Percentiles rank a stretch among this genome's conserved stretches.
Evolutionary conservation across 1,140 invertebrate genomes (phyloP).

Genomic region (Drosophila albomicans): DNA sequence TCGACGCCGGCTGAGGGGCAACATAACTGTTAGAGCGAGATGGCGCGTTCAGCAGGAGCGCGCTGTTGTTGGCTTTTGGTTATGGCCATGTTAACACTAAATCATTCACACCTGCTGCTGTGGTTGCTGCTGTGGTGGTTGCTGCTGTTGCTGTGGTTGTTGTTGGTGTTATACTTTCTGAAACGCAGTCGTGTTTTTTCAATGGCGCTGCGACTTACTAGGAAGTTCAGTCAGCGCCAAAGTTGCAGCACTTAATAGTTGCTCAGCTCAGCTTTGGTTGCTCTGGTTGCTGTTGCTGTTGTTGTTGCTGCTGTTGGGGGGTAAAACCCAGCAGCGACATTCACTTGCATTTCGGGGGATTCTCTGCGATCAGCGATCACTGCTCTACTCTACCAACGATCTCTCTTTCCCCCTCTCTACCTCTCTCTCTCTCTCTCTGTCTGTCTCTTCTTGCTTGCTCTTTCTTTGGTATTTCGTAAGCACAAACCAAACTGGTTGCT

Average conservation of each 20-base stretch:
- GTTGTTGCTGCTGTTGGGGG: conserved; percentile 15
- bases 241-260: conserved; percentile 26
- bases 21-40: conserved; percentile 1
- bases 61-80: conserved; percentile 37
- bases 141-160: conserved; percentile 17
- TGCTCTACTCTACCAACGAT: neutral
- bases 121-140: conserved; percentile 26
- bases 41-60: conserved; percentile 11
- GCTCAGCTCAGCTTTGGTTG: conserved; percentile 1
- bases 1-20: conserved; percentile 1
- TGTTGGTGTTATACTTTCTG: conserved; percentile 44
- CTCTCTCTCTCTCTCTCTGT: neutral
- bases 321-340: conserved; percentile 58
- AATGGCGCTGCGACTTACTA: conserved; percentile 62
- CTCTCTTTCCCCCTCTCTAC: neutral
- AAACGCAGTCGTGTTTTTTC: conserved; percentile 47
- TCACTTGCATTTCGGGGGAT: conserved; percentile 64
- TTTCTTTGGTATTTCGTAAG: conserved; percentile 68
- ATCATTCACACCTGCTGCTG: conserved; percentile 72
- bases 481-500: conserved; percentile 73
- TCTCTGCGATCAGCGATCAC: conserved; percentile 21
- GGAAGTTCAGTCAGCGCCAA: conserved; percentile 63
- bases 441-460: conserved; percentile 29
- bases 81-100: conserved; percentile 77
- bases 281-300: conserved; percentile 1